Conservation (phyloP, 1,140 invertebrate species). For the Nylanderia fulva region DNA sequence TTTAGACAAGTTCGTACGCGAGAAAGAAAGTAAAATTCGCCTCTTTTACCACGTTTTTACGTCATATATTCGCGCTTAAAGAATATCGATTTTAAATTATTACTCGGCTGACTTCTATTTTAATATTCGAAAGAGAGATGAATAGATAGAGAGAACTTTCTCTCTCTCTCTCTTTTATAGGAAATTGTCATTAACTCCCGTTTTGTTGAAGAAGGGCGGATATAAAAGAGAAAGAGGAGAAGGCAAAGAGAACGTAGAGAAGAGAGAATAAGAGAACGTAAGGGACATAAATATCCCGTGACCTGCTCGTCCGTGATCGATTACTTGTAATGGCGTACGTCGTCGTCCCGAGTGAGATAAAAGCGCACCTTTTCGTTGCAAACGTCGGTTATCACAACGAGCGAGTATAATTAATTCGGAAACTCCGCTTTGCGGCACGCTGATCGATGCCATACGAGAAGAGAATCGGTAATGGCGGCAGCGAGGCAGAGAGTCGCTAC, state of each 20-base stretch:
- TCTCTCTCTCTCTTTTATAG: neutral
- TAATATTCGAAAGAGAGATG: too few species aligned
- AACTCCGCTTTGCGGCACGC: neutral
- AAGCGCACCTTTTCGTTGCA: neutral
- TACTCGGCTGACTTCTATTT: neutral
- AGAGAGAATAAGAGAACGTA: neutral
- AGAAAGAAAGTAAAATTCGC: neutral
- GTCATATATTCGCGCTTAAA: neutral
- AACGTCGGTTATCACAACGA: constrained; percentile 10
- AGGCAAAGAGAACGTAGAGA: neutral
- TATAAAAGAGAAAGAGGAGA: neutral
- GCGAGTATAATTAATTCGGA: constrained; percentile 58
- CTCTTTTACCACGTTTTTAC: neutral
- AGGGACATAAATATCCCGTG: constrained; percentile 51
- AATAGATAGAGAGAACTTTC: neutral
- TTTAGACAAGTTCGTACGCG: neutral
- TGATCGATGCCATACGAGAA: constrained; percentile 32
- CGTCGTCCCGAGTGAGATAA: neutral
- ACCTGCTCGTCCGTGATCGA: constrained; percentile 40
- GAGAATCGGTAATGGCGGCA: constrained; percentile 24
- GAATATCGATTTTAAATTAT: constrained; percentile 5
- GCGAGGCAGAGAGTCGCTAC: neutral
- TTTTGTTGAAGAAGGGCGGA: neutral
- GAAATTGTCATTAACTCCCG: constrained; percentile 1
- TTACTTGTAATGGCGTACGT: constrained; percentile 10